Evolutionary conservation across 2,888 invertebrate species (phyloP), one percentile per base, ranked within the genome.

Genomic region (Noctua pronuba): DNA sequence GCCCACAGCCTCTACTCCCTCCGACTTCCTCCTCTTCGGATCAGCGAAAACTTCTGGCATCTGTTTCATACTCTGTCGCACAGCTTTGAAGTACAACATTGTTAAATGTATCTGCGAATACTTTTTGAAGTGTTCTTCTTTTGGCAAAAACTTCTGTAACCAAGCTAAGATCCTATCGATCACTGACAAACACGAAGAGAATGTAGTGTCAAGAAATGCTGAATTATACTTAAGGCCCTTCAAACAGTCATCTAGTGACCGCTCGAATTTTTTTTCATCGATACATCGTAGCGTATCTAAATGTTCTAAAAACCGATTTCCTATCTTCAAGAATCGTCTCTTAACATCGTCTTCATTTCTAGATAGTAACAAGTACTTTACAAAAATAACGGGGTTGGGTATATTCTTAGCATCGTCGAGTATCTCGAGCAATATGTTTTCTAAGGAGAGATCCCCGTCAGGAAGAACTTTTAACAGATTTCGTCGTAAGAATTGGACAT

Each of bases 61-160:
- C n/a, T n/a, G n/a, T n/a, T n/a, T n/a, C n/a, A n/a, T n/a, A n/a
- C 90, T 84, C 62, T 92, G 90, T 65, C 91, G 88, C 16, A 95
- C 86, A 1, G 94, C 84, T 82, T 93, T 94, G 64, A 84, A 93
- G 80, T 92, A 95, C 44, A 94, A 82, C 92, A 94, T 94, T 0
- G 90, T 93, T n/a, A 94, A 81, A 83, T 94, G 93, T 68, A 95
- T 80, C 10, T 84, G 69, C 0, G 88, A 89, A 77, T 93, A 94
- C 38, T 72, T 82, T 0, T 84, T 69, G 38, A 95, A 93, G 77
- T 93, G 79, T 73, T 88, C 75, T 52, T 94, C 92, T 52, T 92
- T 86, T 0, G 93, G 92, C 68, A 95, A 79, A 31, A 92, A 74
- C 16, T 76, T 88, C 13, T 90, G 89, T 85, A 93, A 83, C 86